phyloP scores from a whole-genome alignment of 2,797 vertebrate genomes.

The Spea hammondii region DNA sequence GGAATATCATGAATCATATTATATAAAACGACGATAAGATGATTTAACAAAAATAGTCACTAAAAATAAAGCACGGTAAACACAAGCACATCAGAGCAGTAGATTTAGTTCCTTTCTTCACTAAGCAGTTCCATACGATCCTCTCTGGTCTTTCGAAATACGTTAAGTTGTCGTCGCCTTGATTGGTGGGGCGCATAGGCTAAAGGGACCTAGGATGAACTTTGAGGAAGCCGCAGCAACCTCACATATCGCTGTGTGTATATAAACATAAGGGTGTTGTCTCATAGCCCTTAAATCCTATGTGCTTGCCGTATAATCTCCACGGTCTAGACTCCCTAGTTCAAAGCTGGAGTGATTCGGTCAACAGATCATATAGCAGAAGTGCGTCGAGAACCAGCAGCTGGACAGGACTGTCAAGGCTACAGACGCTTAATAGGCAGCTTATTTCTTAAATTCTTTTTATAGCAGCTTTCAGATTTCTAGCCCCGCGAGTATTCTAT shows the following conservation, averaged over 20 bases:
- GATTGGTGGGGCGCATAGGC: neutral
- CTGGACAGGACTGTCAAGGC: constrained; percentile 31
- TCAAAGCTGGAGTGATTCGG: constrained; percentile 49
- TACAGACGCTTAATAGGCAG: constrained; percentile 1
- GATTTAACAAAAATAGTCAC: too few relatives aligned
- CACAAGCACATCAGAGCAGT: too few relatives aligned
- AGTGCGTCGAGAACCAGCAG: constrained; percentile 30
- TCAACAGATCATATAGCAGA: constrained; percentile 51
- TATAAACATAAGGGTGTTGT: constrained; percentile 48
- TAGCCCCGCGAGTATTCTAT: neutral
- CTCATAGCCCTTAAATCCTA: constrained; percentile 43
- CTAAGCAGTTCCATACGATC: too few relatives aligned
- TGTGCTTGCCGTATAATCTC: constrained; percentile 46
- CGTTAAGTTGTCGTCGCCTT: too few relatives aligned
- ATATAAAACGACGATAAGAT: too few relatives aligned
- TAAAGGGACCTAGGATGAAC: constrained; percentile 9
- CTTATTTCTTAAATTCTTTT: constrained; percentile 16
- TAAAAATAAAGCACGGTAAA: too few relatives aligned
- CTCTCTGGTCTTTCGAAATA: too few relatives aligned
- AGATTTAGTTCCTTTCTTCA: too few relatives aligned
- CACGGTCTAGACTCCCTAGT: constrained; percentile 47
- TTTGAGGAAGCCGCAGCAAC: constrained; percentile 28
- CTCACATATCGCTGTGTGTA: constrained; percentile 36
- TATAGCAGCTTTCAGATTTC: neutral
- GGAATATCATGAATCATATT: too few relatives aligned